Conservation (phyloP, 1,140 invertebrate genomes). For the Platorchestia sp. region DNA sequence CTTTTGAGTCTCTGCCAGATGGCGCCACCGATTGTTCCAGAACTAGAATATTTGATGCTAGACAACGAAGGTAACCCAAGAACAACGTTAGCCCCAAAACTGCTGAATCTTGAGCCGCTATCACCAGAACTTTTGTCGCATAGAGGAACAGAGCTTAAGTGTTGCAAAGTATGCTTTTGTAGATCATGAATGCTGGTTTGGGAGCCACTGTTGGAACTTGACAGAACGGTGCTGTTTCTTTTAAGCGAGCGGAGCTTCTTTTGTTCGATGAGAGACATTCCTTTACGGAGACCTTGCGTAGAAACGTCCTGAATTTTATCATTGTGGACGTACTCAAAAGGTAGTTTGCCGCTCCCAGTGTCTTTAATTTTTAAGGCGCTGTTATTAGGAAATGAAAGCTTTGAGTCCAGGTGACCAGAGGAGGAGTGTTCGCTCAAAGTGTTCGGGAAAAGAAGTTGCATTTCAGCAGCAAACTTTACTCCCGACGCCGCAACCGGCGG, state of each 20-base stretch:
- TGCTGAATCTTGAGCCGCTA: background rate
- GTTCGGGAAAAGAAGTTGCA: background rate
- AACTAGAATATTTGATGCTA: background rate
- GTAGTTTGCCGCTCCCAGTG: background rate
- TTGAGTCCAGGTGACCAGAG: background rate
- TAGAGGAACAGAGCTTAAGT: conserved; percentile 2
- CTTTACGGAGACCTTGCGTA: conserved; percentile 6
- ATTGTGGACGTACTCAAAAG: background rate
- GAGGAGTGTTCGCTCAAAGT: background rate
- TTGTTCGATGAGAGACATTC: conserved; percentile 43
- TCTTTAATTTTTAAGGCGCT: background rate
- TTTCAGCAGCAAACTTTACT: conserved; percentile 19
- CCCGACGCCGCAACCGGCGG: background rate
- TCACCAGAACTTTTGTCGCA: background rate
- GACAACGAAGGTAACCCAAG: background rate
- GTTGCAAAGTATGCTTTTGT: background rate
- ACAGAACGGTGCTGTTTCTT: conserved; percentile 11
- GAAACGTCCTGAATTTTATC: background rate
- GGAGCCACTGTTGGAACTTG: background rate
- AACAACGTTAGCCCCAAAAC: background rate
- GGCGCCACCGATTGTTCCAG: background rate
- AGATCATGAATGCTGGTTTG: background rate
- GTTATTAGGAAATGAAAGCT: conserved; percentile 21
- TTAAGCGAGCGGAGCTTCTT: conserved; percentile 21
- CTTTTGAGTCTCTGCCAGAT: conserved; percentile 41